Evolutionary conservation across 1,140 invertebrate genomes (phyloP).

Genomic region (Drosophila albomicans): DNA sequence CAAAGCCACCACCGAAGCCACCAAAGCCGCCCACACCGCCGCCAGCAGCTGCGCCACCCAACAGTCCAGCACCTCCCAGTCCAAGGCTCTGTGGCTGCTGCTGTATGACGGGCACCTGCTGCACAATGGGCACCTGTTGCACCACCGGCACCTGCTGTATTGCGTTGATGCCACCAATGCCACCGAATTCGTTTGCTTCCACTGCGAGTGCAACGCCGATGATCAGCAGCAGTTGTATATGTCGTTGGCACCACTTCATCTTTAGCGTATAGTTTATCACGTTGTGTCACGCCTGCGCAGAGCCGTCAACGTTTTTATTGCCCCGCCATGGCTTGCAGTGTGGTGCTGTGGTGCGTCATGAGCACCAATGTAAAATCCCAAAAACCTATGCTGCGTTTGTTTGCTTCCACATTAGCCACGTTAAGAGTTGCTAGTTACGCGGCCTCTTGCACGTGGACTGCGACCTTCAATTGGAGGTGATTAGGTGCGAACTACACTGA

Average conservation of each 20-base stretch:
- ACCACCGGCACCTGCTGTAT: constrained; percentile 57
- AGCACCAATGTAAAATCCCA: constrained; percentile 10
- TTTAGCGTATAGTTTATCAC: constrained; percentile 23
- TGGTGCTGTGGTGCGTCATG: constrained; percentile 43
- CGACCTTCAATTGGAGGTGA: constrained; percentile 55
- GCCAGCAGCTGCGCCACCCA: constrained; percentile 21
- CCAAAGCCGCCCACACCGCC: constrained; percentile 42
- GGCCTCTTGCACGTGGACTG: constrained; percentile 29
- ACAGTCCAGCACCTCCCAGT: constrained; percentile 52
- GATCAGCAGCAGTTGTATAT: constrained; percentile 40
- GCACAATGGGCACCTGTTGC: constrained; percentile 57
- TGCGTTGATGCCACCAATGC: constrained; percentile 18
- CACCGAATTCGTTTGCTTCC: constrained; percentile 17
- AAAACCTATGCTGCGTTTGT: constrained; percentile 41
- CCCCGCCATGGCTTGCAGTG: neutral
- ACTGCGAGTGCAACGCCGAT: constrained; percentile 9
- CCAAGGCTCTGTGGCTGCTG: constrained; percentile 57
- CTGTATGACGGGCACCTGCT: constrained; percentile 63
- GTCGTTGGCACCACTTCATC: constrained; percentile 47
- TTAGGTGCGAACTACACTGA: constrained; percentile 61
- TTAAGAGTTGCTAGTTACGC: constrained; percentile 16
- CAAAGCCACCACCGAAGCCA: constrained; percentile 57
- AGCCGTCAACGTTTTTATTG: constrained; percentile 56
- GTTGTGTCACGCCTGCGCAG: constrained; percentile 41
- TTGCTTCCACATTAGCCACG: constrained; percentile 41